Base-by-base conservation (phyloP, 2,888 invertebrate species). In the Smittia aterrima region DNA sequence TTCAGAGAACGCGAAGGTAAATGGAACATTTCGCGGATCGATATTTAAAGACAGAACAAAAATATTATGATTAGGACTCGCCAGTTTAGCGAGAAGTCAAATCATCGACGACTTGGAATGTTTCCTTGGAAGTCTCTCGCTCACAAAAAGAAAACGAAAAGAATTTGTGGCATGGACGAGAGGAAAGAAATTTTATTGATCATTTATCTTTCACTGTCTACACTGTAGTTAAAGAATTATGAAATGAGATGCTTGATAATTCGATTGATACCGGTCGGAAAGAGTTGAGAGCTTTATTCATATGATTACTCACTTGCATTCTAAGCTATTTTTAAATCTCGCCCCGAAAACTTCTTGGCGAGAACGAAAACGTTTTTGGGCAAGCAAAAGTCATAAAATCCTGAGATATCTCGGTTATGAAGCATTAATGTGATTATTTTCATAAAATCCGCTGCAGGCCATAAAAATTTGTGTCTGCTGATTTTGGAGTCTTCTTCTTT, bases 381-480 rank as follows among this genome's bases (percentile, higher is more conserved):
- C 18, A 58, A 16, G 47, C 11, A 11, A 47, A 47, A 66, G 41
- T 67, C 68, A 47, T 41, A 47, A 68, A 53, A 53, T 11, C n/a
- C 11, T 67, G 20, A 53, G 20, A 38, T 25, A 66, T 24, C 20
- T 72, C 62, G 58, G 18, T 62, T 72, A 62, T 72, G 72, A 72
- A 72, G 58, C 72, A 62, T 72, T 72, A 72, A 72, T 72, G 62
- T 62, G 72, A 72, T 72, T 72, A 72, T 72, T 32, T 64, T 41
- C 20, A 11, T 16, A 25, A 32, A 66, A 27, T 66, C 20, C 6
- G 24, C 66, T 40, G 38, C 38, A 66, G 66, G 66, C 66, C 16
- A 20, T 66, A 20, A 40, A 66, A 66, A 66, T 66, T 32, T 66
- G 16, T 66, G 66, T 40, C 66, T 40, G 66, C 3, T 66, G 13